phyloP scores from a whole-genome alignment of 2,888 invertebrate species.

The Embidobia sp. region DNA sequence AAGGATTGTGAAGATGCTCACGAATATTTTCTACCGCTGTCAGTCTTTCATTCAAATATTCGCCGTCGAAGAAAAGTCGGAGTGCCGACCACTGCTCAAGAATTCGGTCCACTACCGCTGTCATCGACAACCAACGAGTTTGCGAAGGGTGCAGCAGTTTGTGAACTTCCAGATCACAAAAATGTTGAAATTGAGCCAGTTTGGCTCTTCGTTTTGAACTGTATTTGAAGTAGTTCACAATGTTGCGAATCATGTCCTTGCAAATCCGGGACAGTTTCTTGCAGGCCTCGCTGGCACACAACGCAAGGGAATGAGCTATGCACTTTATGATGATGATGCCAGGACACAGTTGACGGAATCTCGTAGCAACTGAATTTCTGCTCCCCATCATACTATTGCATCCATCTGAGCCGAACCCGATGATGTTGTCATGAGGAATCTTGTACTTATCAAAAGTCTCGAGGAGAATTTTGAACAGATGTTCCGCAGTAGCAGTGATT shows the following conservation, averaged over 20 bases:
- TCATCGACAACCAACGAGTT: slow-evolving; percentile 51
- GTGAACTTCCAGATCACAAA: slow-evolving; percentile 32
- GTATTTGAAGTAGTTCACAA: slow-evolving; percentile 34
- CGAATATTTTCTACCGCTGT: slow-evolving; percentile 62
- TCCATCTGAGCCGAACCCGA: too few species aligned
- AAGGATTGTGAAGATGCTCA: slow-evolving; percentile 59
- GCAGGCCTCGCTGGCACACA: slow-evolving; percentile 45
- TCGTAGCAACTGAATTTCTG: too few species aligned
- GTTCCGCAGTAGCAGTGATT: too few species aligned
- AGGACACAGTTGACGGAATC: too few species aligned
- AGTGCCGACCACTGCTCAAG: slow-evolving; percentile 48
- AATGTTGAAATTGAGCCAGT: slow-evolving; percentile 27
- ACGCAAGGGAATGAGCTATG: slow-evolving; percentile 48
- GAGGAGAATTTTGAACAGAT: too few species aligned
- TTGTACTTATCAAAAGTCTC: too few species aligned
- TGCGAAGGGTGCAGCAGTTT: slow-evolving; percentile 43
- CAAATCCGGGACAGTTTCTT: slow-evolving; percentile 32
- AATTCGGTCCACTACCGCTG: slow-evolving; percentile 29
- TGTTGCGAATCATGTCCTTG: slow-evolving; percentile 12
- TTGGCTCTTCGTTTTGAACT: slow-evolving; percentile 24
- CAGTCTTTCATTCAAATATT: slow-evolving; percentile 49
- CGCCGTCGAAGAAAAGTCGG: slow-evolving; percentile 66
- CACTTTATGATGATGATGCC: too few species aligned
- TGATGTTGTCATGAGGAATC: too few species aligned
- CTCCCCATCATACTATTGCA: too few species aligned